phyloP scores from a whole-genome alignment of 2,113 vertebrate genomes.

The Brachyistius frenatus region DNA sequence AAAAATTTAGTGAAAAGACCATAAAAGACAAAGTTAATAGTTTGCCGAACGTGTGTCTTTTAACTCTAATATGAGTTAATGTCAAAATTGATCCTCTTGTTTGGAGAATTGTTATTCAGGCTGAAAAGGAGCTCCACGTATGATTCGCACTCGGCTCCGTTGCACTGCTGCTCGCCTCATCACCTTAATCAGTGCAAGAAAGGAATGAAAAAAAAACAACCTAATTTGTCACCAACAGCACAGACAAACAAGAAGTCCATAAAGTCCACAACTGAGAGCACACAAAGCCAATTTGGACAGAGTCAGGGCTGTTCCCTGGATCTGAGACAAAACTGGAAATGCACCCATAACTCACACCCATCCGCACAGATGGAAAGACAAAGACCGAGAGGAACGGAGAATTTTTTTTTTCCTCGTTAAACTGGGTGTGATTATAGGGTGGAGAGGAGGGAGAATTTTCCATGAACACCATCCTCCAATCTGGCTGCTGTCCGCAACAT shows the following conservation, averaged over 20 bases:
- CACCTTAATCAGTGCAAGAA: slow-evolving; percentile 18
- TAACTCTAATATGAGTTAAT: neutral
- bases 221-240: slow-evolving; percentile 19
- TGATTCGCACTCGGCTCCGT: slow-evolving; percentile 17
- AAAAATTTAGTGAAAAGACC: neutral
- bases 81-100: slow-evolving; percentile 1
- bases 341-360: slow-evolving; percentile 50
- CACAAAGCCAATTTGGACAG: slow-evolving; percentile 28
- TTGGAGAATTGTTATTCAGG: neutral
- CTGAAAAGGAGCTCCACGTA: neutral
- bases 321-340: slow-evolving; percentile 48
- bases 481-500: slow-evolving; percentile 47
- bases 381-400: slow-evolving; percentile 24
- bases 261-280: slow-evolving; percentile 18
- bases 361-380: slow-evolving; percentile 30
- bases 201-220: slow-evolving; percentile 23
- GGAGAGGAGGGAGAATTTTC: slow-evolving; percentile 57
- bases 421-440: slow-evolving; percentile 63
- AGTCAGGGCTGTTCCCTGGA: slow-evolving; percentile 48
- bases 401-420: slow-evolving; percentile 62
- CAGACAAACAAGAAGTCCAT: slow-evolving; percentile 12
- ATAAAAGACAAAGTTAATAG: no score
- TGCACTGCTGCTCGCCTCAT: neutral
- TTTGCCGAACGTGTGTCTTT: neutral
- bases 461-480: slow-evolving; percentile 41